Evolutionary conservation across 2,113 vertebrate genomes (phyloP).

Genomic region (Columba janthina): DNA sequence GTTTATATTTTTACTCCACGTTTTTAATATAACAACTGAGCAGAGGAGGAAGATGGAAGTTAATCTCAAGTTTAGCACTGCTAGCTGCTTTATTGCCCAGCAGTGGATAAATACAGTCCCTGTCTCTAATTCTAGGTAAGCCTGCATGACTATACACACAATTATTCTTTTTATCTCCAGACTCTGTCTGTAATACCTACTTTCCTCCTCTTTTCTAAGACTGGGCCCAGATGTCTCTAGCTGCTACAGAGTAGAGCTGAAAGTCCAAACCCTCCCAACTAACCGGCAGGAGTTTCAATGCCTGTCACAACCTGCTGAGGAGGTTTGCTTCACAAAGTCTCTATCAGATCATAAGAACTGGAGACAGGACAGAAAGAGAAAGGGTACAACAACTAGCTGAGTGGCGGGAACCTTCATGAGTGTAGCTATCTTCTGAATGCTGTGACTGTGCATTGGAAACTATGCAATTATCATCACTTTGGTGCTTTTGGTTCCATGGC

Average conservation of each 20-base stretch:
- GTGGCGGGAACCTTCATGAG: background rate
- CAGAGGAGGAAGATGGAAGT: background rate
- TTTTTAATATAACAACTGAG: background rate
- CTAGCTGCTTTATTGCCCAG: background rate
- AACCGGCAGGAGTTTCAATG: accelerated
- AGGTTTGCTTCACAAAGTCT: background rate
- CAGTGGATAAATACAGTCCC: background rate
- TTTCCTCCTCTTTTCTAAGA: background rate
- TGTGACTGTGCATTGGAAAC: background rate
- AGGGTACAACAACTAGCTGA: background rate
- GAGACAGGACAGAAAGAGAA: background rate
- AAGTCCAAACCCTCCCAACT: background rate
- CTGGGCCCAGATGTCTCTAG: accelerated
- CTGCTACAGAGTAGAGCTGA: background rate
- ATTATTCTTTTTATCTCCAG: background rate
- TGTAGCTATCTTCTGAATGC: background rate
- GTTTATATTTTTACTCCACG: background rate
- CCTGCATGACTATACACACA: background rate
- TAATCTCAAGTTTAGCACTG: background rate
- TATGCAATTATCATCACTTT: background rate
- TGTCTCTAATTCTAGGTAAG: background rate
- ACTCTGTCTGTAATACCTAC: background rate
- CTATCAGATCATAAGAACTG: background rate
- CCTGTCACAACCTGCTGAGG: background rate
- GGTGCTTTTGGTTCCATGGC: background rate